Conservation (phyloP, 2,888 invertebrate genomes). For the Mayetiola destructor region DNA sequence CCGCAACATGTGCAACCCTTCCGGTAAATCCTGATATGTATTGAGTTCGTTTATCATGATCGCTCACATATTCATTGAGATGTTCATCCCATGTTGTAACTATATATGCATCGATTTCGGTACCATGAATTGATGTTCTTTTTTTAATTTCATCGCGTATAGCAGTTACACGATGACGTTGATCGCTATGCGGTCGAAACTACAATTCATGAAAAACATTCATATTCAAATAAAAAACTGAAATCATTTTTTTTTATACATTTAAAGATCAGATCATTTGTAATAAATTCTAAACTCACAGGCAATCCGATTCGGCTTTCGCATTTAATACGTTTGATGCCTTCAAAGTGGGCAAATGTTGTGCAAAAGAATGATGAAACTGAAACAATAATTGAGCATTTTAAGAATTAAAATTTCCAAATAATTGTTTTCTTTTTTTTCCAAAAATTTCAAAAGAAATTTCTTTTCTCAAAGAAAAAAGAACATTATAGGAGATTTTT, state of each 20-base stretch:
- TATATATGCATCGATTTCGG: slow-evolving; percentile 50
- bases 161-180: slow-evolving; percentile 26
- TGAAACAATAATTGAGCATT: background rate
- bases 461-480: too few species aligned
- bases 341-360: slow-evolving; percentile 3
- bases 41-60: slow-evolving; percentile 57
- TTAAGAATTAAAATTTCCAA: background rate
- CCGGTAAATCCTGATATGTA: slow-evolving; percentile 76
- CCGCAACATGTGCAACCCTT: slow-evolving; percentile 53
- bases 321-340: slow-evolving; percentile 15
- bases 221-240: too few species aligned
- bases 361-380: background rate
- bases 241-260: background rate
- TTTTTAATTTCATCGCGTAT: slow-evolving; percentile 41
- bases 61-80: slow-evolving; percentile 67
- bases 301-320: slow-evolving; percentile 13
- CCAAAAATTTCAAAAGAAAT: too few species aligned
- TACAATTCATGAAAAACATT: background rate
- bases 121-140: slow-evolving; percentile 30
- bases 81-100: slow-evolving; percentile 69
- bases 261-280: background rate
- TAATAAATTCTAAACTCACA: slow-evolving; percentile 10
- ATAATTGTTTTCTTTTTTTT: too few species aligned
- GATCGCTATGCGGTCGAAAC: slow-evolving; percentile 23
- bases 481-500: background rate